Conservation (phyloP, 2,888 invertebrate genomes). For the Diarsia mendica region DNA sequence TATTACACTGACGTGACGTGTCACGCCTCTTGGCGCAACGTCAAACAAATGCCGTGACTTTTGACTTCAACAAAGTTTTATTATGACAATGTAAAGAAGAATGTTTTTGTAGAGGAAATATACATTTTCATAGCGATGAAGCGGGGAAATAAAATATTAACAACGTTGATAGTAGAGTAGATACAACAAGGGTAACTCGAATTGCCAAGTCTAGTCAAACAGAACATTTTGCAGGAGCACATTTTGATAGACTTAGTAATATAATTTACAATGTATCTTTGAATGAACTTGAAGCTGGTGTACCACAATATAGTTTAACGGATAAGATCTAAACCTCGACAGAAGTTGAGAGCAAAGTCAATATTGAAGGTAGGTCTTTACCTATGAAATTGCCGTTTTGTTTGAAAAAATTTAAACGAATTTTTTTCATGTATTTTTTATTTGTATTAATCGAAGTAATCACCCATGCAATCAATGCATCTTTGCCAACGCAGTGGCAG, state of each 20-base stretch:
- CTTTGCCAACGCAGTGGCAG: no score
- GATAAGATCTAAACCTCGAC: conserved; percentile 17
- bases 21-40: conserved; percentile 52
- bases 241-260: neutral
- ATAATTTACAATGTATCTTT: neutral
- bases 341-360: conserved; percentile 21
- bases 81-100: conserved; percentile 40
- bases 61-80: conserved; percentile 46
- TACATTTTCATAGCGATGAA: neutral
- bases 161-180: neutral
- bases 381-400: no score
- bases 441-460: no score
- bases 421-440: no score
- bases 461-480: no score
- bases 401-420: no score
- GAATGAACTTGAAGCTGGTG: conserved; percentile 1
- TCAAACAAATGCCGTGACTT: conserved; percentile 58
- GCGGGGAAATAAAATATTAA: neutral
- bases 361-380: no score
- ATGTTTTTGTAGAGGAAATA: conserved; percentile 11
- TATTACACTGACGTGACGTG: conserved; percentile 52
- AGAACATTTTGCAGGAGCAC: neutral
- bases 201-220: neutral
- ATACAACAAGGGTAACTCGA: neutral
- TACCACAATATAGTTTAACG: neutral